Conservation (phyloP, 2,113 vertebrate genomes). For the Hipposideros armiger region DNA sequence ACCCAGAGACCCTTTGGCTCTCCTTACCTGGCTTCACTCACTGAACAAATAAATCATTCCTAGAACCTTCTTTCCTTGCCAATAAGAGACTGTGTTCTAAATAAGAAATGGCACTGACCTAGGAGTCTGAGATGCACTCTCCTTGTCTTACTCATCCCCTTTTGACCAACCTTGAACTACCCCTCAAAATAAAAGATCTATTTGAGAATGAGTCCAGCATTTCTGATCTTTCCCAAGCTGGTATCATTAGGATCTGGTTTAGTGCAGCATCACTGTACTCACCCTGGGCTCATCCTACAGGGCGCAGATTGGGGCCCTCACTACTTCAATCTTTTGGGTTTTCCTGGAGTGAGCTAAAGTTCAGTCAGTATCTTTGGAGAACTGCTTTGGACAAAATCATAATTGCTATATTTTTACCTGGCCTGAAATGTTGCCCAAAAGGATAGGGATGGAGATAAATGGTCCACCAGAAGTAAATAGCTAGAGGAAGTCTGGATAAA, state of each 20-base stretch:
- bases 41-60: neutral
- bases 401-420: neutral
- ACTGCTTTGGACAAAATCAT: neutral
- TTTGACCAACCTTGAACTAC: neutral
- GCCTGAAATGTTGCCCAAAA: neutral
- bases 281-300: neutral
- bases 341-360: neutral
- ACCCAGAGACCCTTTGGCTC: neutral
- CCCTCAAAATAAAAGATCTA: neutral
- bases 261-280: neutral
- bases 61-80: neutral
- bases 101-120: neutral
- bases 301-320: neutral
- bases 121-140: neutral
- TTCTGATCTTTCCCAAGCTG: neutral
- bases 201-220: neutral
- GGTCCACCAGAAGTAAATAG: neutral
- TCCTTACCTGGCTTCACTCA: neutral
- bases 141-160: neutral
- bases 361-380: neutral
- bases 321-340: neutral
- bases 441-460: neutral
- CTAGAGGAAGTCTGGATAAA: neutral
- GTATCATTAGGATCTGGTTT: neutral
- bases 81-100: neutral